Conservation (phyloP, 2,113 vertebrate genomes). For the Hylia prasina region DNA sequence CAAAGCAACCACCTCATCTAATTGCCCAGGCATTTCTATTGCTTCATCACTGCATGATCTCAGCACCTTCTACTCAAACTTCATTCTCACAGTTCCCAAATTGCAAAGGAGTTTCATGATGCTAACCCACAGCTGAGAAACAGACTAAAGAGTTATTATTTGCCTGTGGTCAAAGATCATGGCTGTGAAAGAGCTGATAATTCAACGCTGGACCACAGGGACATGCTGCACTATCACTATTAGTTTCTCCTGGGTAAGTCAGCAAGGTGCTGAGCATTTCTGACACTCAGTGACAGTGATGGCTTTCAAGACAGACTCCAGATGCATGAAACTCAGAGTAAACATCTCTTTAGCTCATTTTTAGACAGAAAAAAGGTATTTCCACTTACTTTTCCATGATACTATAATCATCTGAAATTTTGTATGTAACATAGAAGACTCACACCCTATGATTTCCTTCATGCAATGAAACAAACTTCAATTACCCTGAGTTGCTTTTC, state of each 20-base stretch:
- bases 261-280: background rate
- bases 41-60: background rate
- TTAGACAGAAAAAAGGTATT: background rate
- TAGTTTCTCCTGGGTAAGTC: background rate
- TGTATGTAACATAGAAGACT: background rate
- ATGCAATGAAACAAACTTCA: background rate
- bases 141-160: background rate
- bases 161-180: background rate
- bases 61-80: background rate
- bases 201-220: background rate
- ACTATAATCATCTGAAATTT: background rate
- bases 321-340: background rate
- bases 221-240: background rate
- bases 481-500: background rate
- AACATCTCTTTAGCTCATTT: background rate
- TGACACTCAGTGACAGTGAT: background rate
- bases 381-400: background rate
- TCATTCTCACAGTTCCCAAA: background rate
- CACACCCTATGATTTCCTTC: background rate
- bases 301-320: background rate
- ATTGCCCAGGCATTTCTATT: background rate
- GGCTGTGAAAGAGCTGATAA: background rate
- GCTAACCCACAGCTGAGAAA: background rate
- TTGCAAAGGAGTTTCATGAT: accelerated
- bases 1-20: background rate